These are phyloP conservation scores for Platysteira castanea DNA, from an alignment of 2,113 vertebrate species.

Conservation along the genomic window DNA sequence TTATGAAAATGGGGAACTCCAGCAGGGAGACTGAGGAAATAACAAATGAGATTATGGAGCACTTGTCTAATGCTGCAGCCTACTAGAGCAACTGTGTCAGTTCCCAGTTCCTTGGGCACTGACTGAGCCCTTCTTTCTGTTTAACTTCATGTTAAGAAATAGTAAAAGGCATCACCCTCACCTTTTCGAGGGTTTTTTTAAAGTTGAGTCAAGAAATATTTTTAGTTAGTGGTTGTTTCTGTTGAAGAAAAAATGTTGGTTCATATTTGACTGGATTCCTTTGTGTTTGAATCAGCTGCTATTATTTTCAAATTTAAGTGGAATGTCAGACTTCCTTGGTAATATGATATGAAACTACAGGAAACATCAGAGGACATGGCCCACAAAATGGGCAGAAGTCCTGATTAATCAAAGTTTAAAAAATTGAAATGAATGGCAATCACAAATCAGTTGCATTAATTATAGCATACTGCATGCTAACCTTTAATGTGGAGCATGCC, in stretches of 20 bases:
- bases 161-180: neutral
- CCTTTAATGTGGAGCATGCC: neutral
- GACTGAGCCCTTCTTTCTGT: neutral
- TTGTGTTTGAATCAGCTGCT: neutral
- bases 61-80: neutral
- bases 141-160: neutral
- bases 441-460: neutral
- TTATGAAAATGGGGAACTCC: neutral
- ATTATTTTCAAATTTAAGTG: neutral
- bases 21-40: neutral
- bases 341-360: neutral
- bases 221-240: neutral
- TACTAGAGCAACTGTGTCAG: neutral
- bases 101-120: neutral
- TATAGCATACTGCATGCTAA: neutral
- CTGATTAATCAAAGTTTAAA: neutral
- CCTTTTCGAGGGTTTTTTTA: neutral
- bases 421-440: neutral
- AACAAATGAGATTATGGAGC: neutral
- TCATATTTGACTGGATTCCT: neutral
- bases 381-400: neutral
- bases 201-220: neutral
- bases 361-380: neutral
- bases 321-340: neutral
- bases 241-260: neutral